Evolutionary conservation across 2,113 vertebrate species (phyloP).

Genomic region (Hyaena hyaena): DNA sequence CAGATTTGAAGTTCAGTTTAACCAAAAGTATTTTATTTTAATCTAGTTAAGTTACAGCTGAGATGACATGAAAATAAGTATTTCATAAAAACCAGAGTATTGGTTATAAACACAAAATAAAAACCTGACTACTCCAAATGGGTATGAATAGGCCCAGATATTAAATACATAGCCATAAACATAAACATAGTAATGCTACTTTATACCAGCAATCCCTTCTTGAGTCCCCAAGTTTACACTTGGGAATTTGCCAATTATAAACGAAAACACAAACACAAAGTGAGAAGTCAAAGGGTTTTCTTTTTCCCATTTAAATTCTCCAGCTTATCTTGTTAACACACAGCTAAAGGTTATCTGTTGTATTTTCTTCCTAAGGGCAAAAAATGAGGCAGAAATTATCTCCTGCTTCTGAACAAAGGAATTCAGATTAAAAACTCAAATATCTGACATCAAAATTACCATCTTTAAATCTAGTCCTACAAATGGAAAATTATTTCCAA

Average conservation of each 20-base stretch:
- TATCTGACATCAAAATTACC: conserved; percentile 4
- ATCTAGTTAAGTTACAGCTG: background rate
- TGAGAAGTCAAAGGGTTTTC: background rate
- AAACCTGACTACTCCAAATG: background rate
- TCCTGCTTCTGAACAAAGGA: background rate
- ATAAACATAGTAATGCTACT: background rate
- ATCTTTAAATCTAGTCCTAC: background rate
- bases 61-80: background rate
- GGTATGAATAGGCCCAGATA: background rate
- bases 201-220: background rate
- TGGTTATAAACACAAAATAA: conserved; percentile 9
- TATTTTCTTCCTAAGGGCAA: background rate
- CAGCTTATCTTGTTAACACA: background rate
- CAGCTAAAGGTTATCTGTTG: background rate
- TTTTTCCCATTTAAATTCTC: background rate
- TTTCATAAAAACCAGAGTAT: background rate
- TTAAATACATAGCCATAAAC: background rate
- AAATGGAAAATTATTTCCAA: conserved; percentile 1
- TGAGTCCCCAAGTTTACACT: background rate
- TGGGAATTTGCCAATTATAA: background rate
- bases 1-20: background rate
- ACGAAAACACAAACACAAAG: background rate
- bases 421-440: background rate
- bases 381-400: background rate
- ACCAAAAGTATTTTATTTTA: background rate